Evolutionary conservation across 53 echinoderm and acorn worm genomes (phyloP).

Genomic region (Echinometra lucunter): DNA sequence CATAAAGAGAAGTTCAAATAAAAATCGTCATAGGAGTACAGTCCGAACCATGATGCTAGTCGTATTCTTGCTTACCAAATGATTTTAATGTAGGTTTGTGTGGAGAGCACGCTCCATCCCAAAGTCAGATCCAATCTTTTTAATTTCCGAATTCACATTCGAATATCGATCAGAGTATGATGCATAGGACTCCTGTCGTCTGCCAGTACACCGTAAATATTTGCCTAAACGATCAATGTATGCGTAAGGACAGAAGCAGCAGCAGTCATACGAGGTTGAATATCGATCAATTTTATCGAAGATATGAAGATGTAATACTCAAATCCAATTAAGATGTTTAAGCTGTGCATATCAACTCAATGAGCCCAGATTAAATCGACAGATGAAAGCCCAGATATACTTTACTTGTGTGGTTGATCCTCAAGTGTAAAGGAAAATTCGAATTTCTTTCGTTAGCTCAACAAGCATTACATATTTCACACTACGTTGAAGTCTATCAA

Average conservation of each 20-base stretch:
- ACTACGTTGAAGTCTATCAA: background rate
- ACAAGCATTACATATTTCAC: background rate
- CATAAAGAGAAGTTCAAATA: too few species aligned
- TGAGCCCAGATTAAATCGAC: background rate
- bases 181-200: background rate
- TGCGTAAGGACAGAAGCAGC: background rate
- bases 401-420: background rate
- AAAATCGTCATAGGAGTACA: too few species aligned
- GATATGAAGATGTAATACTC: slow-evolving; percentile 31
- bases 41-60: background rate
- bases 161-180: slow-evolving; percentile 24
- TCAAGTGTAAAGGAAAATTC: background rate
- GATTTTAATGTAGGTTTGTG: background rate
- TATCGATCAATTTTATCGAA: slow-evolving; percentile 34
- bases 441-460: background rate
- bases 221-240: slow-evolving; percentile 35
- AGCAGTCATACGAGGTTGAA: background rate
- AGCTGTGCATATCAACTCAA: background rate
- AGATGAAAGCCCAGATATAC: background rate
- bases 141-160: slow-evolving; percentile 50
- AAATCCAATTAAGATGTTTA: slow-evolving; percentile 3
- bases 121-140: background rate
- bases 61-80: background rate
- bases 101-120: slow-evolving; percentile 23
- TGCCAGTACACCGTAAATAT: slow-evolving; percentile 19